Evolutionary conservation across 2,888 invertebrate genomes (phyloP).

Genomic region (Megalurothrips usitatus): DNA sequence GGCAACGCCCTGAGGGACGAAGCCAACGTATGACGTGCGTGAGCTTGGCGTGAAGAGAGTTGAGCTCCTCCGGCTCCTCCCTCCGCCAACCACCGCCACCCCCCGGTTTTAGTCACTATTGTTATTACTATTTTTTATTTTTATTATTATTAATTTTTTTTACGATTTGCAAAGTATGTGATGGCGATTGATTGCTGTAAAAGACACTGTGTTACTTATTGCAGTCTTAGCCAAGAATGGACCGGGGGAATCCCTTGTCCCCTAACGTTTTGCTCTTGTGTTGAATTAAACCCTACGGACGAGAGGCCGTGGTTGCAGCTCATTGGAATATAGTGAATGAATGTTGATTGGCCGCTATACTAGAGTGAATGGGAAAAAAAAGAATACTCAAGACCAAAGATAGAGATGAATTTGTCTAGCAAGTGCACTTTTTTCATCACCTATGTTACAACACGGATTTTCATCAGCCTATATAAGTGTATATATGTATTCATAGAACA

Average conservation of each 20-base stretch:
- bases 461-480: neutral
- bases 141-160: no score
- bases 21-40: constrained; percentile 43
- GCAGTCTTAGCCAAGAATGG: no score
- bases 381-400: neutral
- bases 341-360: neutral
- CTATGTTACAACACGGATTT: neutral
- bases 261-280: no score
- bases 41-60: no score
- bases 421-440: constrained; percentile 3
- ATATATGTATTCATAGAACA: neutral
- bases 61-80: neutral
- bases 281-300: no score
- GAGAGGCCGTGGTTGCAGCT: no score
- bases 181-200: no score
- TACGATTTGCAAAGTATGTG: no score
- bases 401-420: neutral
- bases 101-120: neutral
- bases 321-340: neutral
- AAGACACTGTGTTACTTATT: no score
- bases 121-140: neutral
- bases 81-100: neutral
- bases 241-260: no score
- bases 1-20: constrained; percentile 38
- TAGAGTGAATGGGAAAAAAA: neutral